Conservation (phyloP, 2,797 vertebrate species). For the Miichthys miiuy region DNA sequence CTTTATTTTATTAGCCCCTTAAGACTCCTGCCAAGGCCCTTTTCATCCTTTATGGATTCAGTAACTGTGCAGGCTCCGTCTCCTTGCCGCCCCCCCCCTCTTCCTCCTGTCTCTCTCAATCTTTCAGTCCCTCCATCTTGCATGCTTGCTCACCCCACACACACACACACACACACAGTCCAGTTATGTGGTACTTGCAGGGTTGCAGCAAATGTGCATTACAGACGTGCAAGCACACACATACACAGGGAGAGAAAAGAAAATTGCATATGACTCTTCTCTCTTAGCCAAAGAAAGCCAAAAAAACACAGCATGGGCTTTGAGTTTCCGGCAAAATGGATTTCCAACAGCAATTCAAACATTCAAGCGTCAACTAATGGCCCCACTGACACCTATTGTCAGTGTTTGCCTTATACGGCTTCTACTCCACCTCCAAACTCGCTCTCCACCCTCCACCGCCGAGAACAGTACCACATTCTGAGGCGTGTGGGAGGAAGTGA, state of each 20-base stretch:
- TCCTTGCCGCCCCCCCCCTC: constrained; percentile 43
- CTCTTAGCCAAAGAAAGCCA: constrained; percentile 27
- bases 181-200: constrained; percentile 43
- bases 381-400: constrained; percentile 35
- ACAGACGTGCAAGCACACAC: constrained; percentile 1
- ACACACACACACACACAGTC: constrained; percentile 33
- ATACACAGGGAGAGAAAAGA: constrained; percentile 1
- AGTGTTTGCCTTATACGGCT: constrained; percentile 33
- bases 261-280: background rate
- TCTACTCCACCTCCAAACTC: constrained; percentile 24
- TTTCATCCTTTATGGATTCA: constrained; percentile 84
- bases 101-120: constrained; percentile 76
- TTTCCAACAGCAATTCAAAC: constrained; percentile 46
- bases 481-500: constrained; percentile 29
- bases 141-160: constrained; percentile 47
- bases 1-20: constrained; percentile 85
- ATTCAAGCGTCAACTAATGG: constrained; percentile 46
- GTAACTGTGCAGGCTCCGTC: constrained; percentile 66
- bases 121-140: constrained; percentile 78
- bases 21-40: constrained; percentile 82
- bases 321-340: constrained; percentile 45
- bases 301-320: constrained; percentile 41
- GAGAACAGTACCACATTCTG: constrained; percentile 14
- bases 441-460: background rate
- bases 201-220: constrained; percentile 40